Percentiles rank a stretch among this genome's conserved stretches.
phyloP scores from a whole-genome alignment of 1,140 invertebrate species.

The Drosophila paulistorum region DNA sequence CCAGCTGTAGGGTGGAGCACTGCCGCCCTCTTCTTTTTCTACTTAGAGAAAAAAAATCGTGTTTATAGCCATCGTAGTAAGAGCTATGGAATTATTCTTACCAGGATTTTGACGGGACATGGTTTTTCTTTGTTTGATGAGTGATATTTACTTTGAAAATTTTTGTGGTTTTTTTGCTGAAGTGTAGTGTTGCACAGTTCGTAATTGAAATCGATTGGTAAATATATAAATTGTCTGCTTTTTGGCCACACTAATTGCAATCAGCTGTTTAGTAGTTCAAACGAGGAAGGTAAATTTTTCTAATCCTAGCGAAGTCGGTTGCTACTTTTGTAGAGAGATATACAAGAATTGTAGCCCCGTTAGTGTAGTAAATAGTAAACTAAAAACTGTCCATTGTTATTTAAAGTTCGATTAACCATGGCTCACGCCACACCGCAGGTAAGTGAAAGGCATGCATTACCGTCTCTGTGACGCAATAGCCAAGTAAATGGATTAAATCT shows the following conservation, averaged over 20 bases:
- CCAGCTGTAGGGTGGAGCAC: constrained; percentile 40
- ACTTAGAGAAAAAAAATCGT: neutral
- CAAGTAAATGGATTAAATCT: constrained; percentile 21
- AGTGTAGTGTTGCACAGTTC: neutral
- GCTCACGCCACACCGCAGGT: constrained; percentile 70
- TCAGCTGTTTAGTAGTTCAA: constrained; percentile 1
- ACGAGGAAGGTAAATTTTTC: neutral
- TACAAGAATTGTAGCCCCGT: neutral
- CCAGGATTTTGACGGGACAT: constrained; percentile 43
- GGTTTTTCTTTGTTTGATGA: constrained; percentile 16
- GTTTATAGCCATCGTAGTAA: neutral
- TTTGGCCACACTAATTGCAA: neutral
- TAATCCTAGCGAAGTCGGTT: neutral
- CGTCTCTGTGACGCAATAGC: constrained; percentile 71
- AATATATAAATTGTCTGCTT: neutral
- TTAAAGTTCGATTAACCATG: constrained; percentile 42
- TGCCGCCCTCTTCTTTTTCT: constrained; percentile 31
- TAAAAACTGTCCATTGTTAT: constrained; percentile 15
- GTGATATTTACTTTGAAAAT: constrained; percentile 44
- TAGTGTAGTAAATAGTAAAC: neutral
- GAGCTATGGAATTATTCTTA: neutral
- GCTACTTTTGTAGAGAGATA: neutral
- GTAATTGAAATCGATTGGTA: neutral
- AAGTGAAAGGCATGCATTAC: neutral
- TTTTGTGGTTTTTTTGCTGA: constrained; percentile 6